phyloP scores from a whole-genome alignment of 2,888 invertebrate genomes.

The Drosophila meridionalis region DNA sequence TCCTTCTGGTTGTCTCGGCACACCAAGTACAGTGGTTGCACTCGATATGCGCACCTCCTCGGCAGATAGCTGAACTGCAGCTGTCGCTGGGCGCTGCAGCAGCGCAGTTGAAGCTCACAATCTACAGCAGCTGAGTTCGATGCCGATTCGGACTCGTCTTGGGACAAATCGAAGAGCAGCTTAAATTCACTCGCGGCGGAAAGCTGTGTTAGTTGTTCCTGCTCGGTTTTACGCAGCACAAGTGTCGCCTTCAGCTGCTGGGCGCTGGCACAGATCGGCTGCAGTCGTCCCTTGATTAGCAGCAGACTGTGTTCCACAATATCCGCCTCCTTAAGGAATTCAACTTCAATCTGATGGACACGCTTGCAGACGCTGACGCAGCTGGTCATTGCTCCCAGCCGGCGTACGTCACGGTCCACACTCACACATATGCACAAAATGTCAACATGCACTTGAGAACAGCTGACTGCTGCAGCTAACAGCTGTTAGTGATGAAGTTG shows the following conservation, averaged over 20 bases:
- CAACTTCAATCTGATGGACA: constrained; percentile 68
- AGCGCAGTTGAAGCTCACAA: constrained; percentile 51
- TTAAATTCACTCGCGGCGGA: constrained; percentile 79
- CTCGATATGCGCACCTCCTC: constrained; percentile 54
- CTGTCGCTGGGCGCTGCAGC: constrained; percentile 60
- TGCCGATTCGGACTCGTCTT: background rate
- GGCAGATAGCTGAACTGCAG: constrained; percentile 59
- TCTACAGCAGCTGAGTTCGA: background rate
- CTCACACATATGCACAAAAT: background rate
- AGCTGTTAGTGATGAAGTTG: constrained; percentile 28
- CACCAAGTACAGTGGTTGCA: constrained; percentile 92
- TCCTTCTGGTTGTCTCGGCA: constrained; percentile 90
- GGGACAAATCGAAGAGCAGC: constrained; percentile 73
- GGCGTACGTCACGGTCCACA: constrained; percentile 8
- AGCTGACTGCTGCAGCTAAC: constrained; percentile 30
- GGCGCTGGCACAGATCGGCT: constrained; percentile 62
- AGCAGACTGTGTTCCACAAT: constrained; percentile 79
- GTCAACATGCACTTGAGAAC: constrained; percentile 5
- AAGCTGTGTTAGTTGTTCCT: constrained; percentile 53
- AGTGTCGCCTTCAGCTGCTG: constrained; percentile 63
- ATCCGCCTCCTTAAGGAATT: constrained; percentile 74
- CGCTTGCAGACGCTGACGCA: constrained; percentile 61
- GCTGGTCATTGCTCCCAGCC: constrained; percentile 66
- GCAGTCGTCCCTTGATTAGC: constrained; percentile 80
- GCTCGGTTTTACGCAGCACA: constrained; percentile 9